Evolutionary conservation across 2,797 vertebrate species (phyloP).

Genomic region (Danio albolineatus): DNA sequence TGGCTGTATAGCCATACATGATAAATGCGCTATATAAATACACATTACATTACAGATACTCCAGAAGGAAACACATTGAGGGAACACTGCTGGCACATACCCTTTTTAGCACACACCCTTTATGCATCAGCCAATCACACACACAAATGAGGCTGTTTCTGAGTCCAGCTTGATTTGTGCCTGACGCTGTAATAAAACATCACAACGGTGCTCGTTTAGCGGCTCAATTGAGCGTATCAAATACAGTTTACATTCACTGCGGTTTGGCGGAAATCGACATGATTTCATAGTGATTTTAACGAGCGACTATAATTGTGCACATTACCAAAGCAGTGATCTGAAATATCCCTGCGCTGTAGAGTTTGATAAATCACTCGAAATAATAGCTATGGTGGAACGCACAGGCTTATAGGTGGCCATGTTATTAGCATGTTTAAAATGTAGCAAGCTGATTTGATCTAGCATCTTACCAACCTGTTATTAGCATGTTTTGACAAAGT

Average conservation of each 20-base stretch:
- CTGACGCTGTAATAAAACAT: constrained; percentile 15
- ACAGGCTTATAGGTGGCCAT: too few relatives aligned
- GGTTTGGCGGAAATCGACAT: constrained; percentile 28
- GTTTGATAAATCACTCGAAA: constrained; percentile 73
- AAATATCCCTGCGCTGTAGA: constrained; percentile 59
- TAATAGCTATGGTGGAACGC: constrained; percentile 73
- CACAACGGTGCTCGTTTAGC: constrained; percentile 11
- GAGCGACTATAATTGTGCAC: constrained; percentile 29
- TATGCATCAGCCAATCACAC: constrained; percentile 5
- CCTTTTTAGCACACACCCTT: too few relatives aligned
- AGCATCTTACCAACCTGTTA: too few relatives aligned
- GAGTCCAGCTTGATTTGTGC: neutral
- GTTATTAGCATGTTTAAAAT: too few relatives aligned
- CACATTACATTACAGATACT: too few relatives aligned
- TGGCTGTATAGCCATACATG: too few relatives aligned
- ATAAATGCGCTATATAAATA: too few relatives aligned
- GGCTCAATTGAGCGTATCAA: constrained; percentile 7
- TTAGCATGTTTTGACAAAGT: too few relatives aligned
- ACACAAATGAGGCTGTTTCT: neutral
- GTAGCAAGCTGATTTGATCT: too few relatives aligned
- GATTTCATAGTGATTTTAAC: constrained; percentile 21
- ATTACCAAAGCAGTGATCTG: constrained; percentile 46
- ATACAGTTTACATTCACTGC: neutral
- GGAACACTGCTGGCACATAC: too few relatives aligned
- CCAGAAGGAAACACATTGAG: too few relatives aligned